Evolutionary conservation across 2,888 invertebrate species (phyloP), one percentile per base, ranked within the genome.

Genomic region (Hoplodrina ambigua): DNA sequence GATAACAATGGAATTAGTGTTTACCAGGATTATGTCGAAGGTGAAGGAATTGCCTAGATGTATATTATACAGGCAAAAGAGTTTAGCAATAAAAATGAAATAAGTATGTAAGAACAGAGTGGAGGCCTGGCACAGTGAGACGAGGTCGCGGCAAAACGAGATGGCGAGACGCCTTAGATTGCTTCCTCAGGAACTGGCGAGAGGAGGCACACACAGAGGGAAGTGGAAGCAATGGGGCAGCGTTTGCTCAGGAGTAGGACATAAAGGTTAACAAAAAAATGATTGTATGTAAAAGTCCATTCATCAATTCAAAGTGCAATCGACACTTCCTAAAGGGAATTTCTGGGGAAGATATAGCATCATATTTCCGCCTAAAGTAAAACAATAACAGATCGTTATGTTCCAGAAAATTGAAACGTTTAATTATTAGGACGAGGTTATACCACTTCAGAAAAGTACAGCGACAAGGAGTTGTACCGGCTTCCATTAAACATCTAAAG

Each of bases 1-100:
- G 41, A 65, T 41, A 62, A 80, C 77, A 78, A 78, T 69, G 17
- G 69, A 69, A 60, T 56, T 49, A 17, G 8, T 30, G 30, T n/a
- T 25, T 25, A 41, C 49, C 59, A 46, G 8, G 10, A 53, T 8
- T 8, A 1, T 8, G 37, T 41, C 49, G 69, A 75, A 75, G 77
- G 70, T 63, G 41, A 76, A 56, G 63, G 56, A 19, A 62, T 61
- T 61, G 55, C 17, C 46, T 19, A 10, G 30, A 41, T 52, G 10
- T 65, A 54, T 44, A 44, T 60, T 49, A 72, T 68, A 52, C 17
- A 68, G 55, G 44, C 25, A 57, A 46, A 13, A 25, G 5, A 20
- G 53, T 41, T 2, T 20, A 41, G 41, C 19, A 6, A 4, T 37
- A 52, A 72, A 71, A 53, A 25, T 30, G 1, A 5, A 30, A 6